Evolutionary conservation across 2,113 vertebrate genomes (phyloP), one percentile per base, ranked within the genome.

Genomic region (Leptocoma aspasia): DNA sequence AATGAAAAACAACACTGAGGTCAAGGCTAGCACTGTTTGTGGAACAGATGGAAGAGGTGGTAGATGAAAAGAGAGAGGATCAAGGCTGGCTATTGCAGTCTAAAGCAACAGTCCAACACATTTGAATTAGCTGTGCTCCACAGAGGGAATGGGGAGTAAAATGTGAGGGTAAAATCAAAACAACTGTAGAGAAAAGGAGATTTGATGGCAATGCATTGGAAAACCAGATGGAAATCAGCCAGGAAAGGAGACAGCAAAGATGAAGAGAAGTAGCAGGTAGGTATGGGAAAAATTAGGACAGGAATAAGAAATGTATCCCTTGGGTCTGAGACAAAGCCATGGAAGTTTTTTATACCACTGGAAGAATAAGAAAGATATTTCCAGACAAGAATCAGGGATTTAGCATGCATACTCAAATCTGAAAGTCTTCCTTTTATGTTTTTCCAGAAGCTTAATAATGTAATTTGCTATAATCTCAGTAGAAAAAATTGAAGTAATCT

Each of bases 21-120:
- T 92, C 82, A 91, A 92, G 92, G 84, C 68, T 96, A 90, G 85
- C 82, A 70, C 49, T 73, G 76, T 60, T 71, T 3, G 1, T 70
- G 79, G 52, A 96, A 82, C 92, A 96, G 92, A 96, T 96, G 94
- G 96, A 33, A 52, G 53, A 88, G 56, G 71, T 88, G 52, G 37
- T 75, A 83, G 82, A 90, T 83, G 45, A 77, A 91, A 95, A 90
- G 50, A 63, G 42, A 49, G 61, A 88, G 44, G 82, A 80, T 82
- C 85, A 47, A 88, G 90, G 68, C 79, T 81, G 59, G 19, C 63
- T 82, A 44, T 41, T 90, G 50, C 23, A 39, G 59, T 90, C 68
- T 78, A 64, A 78, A 78, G 88, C 13, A 50, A 77, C 65, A 82
- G 60, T 6, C 12, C 33, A 61, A 73, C 35, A 68, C 27, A 63